A percentile compares a stretch with the other conserved stretches of the same genome.
These are phyloP conservation scores for Eudemis profundana DNA, from an alignment of 2,888 invertebrate species.

Conservation along the genomic window DNA sequence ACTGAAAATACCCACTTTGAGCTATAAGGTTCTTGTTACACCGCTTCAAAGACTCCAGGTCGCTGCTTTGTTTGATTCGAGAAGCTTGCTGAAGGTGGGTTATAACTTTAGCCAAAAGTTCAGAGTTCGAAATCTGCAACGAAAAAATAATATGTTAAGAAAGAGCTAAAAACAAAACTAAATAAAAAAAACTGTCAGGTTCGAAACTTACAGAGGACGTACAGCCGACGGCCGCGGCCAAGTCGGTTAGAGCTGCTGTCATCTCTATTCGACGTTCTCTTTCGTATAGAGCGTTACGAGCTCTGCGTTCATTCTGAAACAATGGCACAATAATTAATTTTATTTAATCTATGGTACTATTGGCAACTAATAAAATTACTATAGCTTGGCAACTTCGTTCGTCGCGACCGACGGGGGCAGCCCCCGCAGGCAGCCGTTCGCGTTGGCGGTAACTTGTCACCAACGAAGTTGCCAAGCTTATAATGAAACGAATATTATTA, in stretches of 20 bases:
- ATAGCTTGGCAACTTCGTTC: no score
- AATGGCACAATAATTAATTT: not conserved
- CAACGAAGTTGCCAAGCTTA: no score
- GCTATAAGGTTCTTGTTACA: not conserved
- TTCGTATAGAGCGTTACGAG: constrained; percentile 14
- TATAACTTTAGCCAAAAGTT: not conserved
- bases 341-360: no score
- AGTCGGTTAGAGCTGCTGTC: not conserved
- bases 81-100: not conserved
- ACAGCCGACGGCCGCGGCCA: not conserved
- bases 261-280: not conserved
- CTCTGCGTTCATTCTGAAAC: constrained; percentile 14
- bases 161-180: not conserved
- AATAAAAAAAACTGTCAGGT: no score
- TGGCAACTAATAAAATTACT: no score
- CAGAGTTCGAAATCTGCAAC: constrained; percentile 6
- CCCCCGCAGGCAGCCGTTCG: no score
- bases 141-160: not conserved
- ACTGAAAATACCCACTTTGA: constrained; percentile 12
- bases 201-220: not conserved
- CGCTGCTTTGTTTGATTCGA: not conserved
- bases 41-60: not conserved
- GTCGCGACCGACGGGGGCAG: no score
- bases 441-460: no score
- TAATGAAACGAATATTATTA: no score